Base-by-base conservation (phyloP, 2,797 vertebrate species). In the Forpus xanthops region DNA sequence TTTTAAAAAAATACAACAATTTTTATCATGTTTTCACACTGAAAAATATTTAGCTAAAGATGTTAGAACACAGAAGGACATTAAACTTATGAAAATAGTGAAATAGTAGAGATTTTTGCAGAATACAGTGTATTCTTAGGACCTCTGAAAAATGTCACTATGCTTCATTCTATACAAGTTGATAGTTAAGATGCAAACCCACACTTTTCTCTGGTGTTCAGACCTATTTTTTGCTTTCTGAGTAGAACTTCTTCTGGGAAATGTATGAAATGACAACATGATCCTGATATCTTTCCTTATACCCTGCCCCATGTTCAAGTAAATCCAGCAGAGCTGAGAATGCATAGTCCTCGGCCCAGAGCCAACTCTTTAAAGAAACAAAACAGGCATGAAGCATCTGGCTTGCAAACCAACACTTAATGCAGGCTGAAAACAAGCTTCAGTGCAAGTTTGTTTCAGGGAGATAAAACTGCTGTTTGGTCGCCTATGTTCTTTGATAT, bases 181-280 rank as follows among this genome's bases (percentile, higher is more conserved):
- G 23, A 8, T 15, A 10, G 18, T 39, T 33, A 53, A 60, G n/a
- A 31, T 87, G 17, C 14, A 18, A 1, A 10, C 5, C n/a, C 11
- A 11, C 15, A 41, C 14, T 11, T 44, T 55, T 55, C 33, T 35
- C 27, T 42, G 31, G 5, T 42, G 19, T 64, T 82, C 39, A 56
- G 13, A 9, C 24, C 42, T 65, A 8, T 17, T 31, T 83, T 37
- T 11, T 4, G 7, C 30, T 52, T 19, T 42, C 83, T 35, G 39
- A 50, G 30, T 6, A 64, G 42, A 41, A 8, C 44, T 78, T 52
- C 30, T 89, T 49, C 30, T 73, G 33, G 27, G 12, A 19, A 7
- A 21, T 2, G 2, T 42, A 35, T 16, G 31, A 74, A 8, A 18
- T 37, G 62, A 16, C 24, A n/a, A 14, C 5, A 17, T 0, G 1